Conservation (phyloP, 1,140 invertebrate species). For the Prorops nasuta region DNA sequence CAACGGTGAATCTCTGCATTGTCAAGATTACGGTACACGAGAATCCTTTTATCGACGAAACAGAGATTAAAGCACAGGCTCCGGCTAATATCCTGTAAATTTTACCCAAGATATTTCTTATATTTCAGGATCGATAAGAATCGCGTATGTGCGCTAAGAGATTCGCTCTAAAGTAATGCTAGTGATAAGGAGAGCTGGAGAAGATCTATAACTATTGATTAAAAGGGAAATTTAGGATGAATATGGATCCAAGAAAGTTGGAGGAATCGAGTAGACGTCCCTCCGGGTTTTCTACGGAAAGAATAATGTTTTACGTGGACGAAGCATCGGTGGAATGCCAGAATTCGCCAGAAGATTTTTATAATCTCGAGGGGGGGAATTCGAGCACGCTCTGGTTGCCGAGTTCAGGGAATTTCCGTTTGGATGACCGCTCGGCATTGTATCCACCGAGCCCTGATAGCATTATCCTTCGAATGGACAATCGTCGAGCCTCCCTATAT, state of each 20-base stretch:
- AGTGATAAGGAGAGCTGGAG: too few species aligned
- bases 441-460: conserved; percentile 4
- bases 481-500: conserved; percentile 12
- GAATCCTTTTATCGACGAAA: too few species aligned
- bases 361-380: conserved; percentile 1
- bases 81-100: too few species aligned
- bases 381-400: not conserved
- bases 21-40: too few species aligned
- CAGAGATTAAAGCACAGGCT: too few species aligned
- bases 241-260: not conserved
- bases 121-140: too few species aligned
- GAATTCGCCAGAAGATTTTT: conserved; percentile 10
- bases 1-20: too few species aligned
- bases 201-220: too few species aligned
- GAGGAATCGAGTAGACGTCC: conserved; percentile 6
- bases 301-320: conserved; percentile 40
- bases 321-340: conserved; percentile 22
- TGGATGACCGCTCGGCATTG: conserved; percentile 6
- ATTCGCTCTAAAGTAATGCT: too few species aligned
- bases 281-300: conserved; percentile 30
- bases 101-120: too few species aligned
- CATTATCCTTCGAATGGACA: conserved; percentile 4
- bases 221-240: too few species aligned
- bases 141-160: too few species aligned
- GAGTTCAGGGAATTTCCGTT: not conserved